Base-by-base conservation (phyloP, 2,888 invertebrate species). In the Mechanitis mazaeus region DNA sequence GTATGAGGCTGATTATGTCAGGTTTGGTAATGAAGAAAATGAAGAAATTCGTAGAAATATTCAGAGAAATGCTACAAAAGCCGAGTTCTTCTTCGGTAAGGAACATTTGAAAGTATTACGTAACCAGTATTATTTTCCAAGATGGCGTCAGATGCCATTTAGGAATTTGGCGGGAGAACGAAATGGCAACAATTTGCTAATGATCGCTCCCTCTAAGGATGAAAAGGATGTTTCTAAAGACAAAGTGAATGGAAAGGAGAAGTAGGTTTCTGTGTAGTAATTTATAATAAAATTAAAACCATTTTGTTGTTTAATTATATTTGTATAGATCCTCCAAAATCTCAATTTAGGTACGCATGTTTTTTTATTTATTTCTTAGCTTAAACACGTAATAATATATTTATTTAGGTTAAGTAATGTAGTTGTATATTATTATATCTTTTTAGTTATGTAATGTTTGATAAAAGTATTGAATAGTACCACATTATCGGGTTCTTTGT, bases 181-280 rank as follows among this genome's bases (percentile, higher is more conserved):
- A 35, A 93, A 93, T 72, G 92, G 93, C 0, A 94, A 93, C 72
- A 93, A 93, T 72, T 74, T 94, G 64, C 71, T 94, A 62, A 94
- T 94, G 93, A 94, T 94, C 11, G 93, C 93, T 0, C 93, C 94
- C 0, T 85, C 77, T 0, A 83, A 84, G 11, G 73, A 75, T 33
- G 69, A 70, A 33, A 66, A 69, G n/a, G 46, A 45, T 31, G 53
- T 33, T 47, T 61, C 64, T 47, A 78, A 79, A 60, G 71, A 71
- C 53, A 76, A 76, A 60, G 71, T 70, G 56, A 74, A 73, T 57
- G 62, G 58, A 3, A 75, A 75, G 61, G 69, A 65, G 5, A 67
- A 65, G 50, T 68, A 59, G 61, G 3, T 33, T 9, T 9, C 12
- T 53, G 7, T 53, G n/a, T 53, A 20, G 20, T 20, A 20, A 20